Evolutionary conservation across 2,113 vertebrate genomes (phyloP), one percentile per base, ranked within the genome.

Genomic region (Pica pica): DNA sequence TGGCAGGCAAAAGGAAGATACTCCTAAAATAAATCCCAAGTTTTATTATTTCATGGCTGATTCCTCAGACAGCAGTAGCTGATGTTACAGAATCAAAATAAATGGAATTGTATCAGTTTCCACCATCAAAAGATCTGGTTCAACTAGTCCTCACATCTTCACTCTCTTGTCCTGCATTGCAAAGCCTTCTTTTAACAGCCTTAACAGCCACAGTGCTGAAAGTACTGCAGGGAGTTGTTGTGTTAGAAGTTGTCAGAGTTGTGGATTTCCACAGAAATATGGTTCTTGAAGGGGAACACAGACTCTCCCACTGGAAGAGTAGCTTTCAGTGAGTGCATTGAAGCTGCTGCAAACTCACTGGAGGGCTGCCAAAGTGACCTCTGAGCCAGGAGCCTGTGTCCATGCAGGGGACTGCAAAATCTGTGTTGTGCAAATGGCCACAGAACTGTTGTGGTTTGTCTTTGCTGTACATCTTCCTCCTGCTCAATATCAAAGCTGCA

Each of bases 251-350:
- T 28, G 4, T 20, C 53, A 52, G 39, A 68, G 13, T 3, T 35
- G 26, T n/a, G 37, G 28, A 41, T 59, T 94, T 75, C 31, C 41
- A 27, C 11, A n/a, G 67, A 55, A 71, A 55, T 35, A 7, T 1
- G 9, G 10, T 35, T 21, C 13, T 53, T 31, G 19, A 24, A 10
- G 41, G 30, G 9, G 3, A 23, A 76, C 35, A 16, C 4, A 56
- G 70, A 21, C 24, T 75, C 2, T 4, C 9, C 67, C 46, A 17
- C 5, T 41, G 2, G n/a, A 14, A 47, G 1, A 57, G 5, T 3
- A 44, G 52, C 10, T 26, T 64, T 35, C 28, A 28, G 0, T 8
- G 13, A 13, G 21, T 9, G 14, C 26, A 13, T 0, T 52, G 61
- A 44, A 76, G n/a, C 37, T 21, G 21, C n/a, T 49, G 21, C 21